Evolutionary conservation across 2,888 invertebrate species (phyloP), one percentile per base, ranked within the genome.

Genomic region (Apamea anceps): DNA sequence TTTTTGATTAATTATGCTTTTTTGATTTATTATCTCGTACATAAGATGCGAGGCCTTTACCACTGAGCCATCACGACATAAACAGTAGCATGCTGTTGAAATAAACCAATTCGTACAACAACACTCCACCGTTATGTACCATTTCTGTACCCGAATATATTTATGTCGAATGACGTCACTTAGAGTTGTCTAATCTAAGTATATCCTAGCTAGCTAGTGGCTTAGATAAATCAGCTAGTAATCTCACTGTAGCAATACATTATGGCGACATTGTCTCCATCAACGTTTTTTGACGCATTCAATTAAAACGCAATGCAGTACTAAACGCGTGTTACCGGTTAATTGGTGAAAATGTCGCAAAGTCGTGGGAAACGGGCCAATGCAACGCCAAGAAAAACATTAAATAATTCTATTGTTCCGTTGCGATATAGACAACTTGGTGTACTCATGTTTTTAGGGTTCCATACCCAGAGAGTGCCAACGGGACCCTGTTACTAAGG

Each of bases 331-430:
- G 77, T 86, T 82, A 73, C 76, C 18, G 2, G n/a, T 63, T 91
- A 89, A 92, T 92, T 90, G 89, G 92, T 88, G 91, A 92, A 93
- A 94, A 92, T 93, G 91, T 93, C 89, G 91, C 93, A 92, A 93
- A 90, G 84, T 78, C 89, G 88, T 94, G 95, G 72, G 94, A 95
- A 94, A 89, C 86, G 80, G 92, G 93, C 87, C 93, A 93, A 86
- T 83, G 90, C 82, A 82, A 75, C 82, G 80, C 77, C 72, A 68
- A 84, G 78, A 93, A 94, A 93, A 93, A 92, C 75, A 48, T 83
- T 76, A 81, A 87, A 86, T 81, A 84, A 81, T 81, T 86, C 86
- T 74, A 92, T 94, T 93, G 92, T 94, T 88, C 78, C 79, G 76
- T 79, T 89, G 88, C 88, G 66, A 87, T 86, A 85, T 87, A 87